phyloP scores from a whole-genome alignment of 1,140 invertebrate species.

The Zaprionus ghesquierei region DNA sequence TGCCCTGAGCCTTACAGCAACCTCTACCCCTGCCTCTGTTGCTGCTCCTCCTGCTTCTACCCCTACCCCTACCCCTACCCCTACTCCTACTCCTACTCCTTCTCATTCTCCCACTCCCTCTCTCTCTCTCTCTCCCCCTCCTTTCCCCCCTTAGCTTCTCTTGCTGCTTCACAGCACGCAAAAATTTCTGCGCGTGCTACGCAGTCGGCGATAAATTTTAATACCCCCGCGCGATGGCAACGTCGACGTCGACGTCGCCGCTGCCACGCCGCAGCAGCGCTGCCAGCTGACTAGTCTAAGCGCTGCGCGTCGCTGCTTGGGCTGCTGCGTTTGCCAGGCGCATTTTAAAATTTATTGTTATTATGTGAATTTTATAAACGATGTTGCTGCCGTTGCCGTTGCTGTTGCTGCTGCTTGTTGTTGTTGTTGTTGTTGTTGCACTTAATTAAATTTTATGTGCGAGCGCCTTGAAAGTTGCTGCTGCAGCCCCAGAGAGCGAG shows the following conservation, averaged over 20 bases:
- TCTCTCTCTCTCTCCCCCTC: neutral
- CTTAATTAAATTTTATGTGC: slow-evolving; percentile 81
- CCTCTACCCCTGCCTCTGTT: neutral
- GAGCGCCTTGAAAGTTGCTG: slow-evolving; percentile 34
- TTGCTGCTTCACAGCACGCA: slow-evolving; percentile 61
- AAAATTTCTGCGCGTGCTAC: slow-evolving; percentile 72
- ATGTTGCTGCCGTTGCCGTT: slow-evolving; percentile 52
- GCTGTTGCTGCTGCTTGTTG: slow-evolving; percentile 4
- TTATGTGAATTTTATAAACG: slow-evolving; percentile 82
- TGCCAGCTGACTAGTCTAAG: neutral
- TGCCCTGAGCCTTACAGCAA: neutral
- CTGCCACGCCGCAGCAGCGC: neutral
- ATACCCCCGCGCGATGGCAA: slow-evolving; percentile 54
- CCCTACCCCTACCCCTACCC: neutral
- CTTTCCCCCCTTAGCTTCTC: neutral
- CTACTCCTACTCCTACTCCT: neutral
- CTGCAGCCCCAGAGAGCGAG: neutral
- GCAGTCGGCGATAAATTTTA: slow-evolving; percentile 76
- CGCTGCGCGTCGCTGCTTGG: neutral
- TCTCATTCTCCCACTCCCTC: neutral
- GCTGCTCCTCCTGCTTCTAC: neutral
- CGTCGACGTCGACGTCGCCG: neutral
- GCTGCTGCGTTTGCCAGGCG: slow-evolving; percentile 46
- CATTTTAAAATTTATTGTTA: slow-evolving; percentile 80
- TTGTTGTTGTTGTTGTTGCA: slow-evolving; percentile 66